A percentile compares a stretch with the other conserved stretches of the same genome.
Evolutionary conservation across 1,140 invertebrate species (phyloP).

Genomic region (Leptopilina boulardi): DNA sequence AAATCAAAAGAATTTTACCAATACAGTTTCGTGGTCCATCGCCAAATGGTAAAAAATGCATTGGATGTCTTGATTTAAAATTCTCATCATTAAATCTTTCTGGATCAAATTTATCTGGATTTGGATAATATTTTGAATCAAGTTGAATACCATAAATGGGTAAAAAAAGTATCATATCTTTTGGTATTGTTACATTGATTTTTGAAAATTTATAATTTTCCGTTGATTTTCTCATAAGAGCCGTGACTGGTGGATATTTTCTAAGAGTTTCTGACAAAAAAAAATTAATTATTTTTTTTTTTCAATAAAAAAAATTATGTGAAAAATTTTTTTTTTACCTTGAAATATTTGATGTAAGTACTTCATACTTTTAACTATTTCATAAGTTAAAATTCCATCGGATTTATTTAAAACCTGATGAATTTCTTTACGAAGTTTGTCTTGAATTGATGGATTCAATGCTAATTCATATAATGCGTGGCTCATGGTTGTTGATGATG

Average conservation of each 20-base stretch:
- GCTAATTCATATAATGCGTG: constrained; percentile 75
- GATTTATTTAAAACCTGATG: constrained; percentile 53
- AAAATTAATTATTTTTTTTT: not conserved
- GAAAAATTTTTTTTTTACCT: too few relatives aligned
- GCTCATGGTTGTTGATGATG: constrained; percentile 76
- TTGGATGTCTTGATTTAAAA: too few relatives aligned
- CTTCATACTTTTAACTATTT: constrained; percentile 55
- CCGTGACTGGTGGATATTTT: constrained; percentile 52
- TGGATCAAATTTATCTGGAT: too few relatives aligned
- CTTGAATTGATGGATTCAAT: constrained; percentile 75
- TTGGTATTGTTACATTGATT: constrained; percentile 63
- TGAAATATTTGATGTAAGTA: constrained; percentile 61
- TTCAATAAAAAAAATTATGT: too few relatives aligned
- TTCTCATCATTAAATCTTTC: too few relatives aligned
- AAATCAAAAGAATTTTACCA: too few relatives aligned
- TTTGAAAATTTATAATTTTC: constrained; percentile 64
- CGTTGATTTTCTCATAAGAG: constrained; percentile 55
- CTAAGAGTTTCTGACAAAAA: constrained; percentile 69
- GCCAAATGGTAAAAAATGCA: too few relatives aligned
- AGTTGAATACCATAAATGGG: constrained; percentile 67
- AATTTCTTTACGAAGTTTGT: constrained; percentile 75
- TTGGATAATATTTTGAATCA: too few relatives aligned
- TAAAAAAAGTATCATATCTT: constrained; percentile 77
- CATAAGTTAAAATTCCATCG: constrained; percentile 54
- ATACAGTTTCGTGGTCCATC: too few relatives aligned